Percentiles rank a stretch among this genome's conserved stretches.
These are phyloP conservation scores for Acanthosepion lycidas DNA, from an alignment of 2,888 invertebrate genomes.

Conservation along the genomic window DNA sequence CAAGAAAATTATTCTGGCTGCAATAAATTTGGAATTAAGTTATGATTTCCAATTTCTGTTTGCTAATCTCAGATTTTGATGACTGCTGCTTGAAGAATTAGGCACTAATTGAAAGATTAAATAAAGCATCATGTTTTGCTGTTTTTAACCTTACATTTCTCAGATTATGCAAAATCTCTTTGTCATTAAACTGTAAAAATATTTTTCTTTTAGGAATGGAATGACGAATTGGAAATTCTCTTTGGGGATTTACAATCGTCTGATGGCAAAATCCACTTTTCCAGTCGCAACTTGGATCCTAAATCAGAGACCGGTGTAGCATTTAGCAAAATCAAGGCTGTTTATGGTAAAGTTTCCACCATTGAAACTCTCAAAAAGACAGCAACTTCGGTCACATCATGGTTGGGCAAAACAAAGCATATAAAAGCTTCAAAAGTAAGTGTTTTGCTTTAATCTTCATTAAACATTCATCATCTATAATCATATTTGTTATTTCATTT, in stretches of 20 bases:
- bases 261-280: conserved; percentile 56
- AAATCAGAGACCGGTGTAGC: conserved; percentile 62
- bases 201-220: conserved; percentile 61
- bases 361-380: conserved; percentile 55
- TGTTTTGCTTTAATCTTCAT: not conserved
- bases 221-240: conserved; percentile 59
- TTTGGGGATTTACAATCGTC: conserved; percentile 58
- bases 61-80: not conserved
- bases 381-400: conserved; percentile 56
- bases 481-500: not conserved
- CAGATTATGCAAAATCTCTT: no score
- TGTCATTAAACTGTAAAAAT: not conserved
- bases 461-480: not conserved
- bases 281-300: conserved; percentile 57
- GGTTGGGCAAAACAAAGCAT: conserved; percentile 57
- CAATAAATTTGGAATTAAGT: not conserved
- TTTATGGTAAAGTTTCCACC: conserved; percentile 61
- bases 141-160: not conserved
- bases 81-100: not conserved
- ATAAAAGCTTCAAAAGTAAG: conserved; percentile 48
- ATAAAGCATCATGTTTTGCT: not conserved
- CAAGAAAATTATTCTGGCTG: not conserved
- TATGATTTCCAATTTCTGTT: not conserved
- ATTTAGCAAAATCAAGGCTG: conserved; percentile 64
- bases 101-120: conserved; percentile 23